These are phyloP conservation scores for Ceyx cyanopectus DNA, from an alignment of 2,113 vertebrate genomes.

Conservation along the genomic window DNA sequence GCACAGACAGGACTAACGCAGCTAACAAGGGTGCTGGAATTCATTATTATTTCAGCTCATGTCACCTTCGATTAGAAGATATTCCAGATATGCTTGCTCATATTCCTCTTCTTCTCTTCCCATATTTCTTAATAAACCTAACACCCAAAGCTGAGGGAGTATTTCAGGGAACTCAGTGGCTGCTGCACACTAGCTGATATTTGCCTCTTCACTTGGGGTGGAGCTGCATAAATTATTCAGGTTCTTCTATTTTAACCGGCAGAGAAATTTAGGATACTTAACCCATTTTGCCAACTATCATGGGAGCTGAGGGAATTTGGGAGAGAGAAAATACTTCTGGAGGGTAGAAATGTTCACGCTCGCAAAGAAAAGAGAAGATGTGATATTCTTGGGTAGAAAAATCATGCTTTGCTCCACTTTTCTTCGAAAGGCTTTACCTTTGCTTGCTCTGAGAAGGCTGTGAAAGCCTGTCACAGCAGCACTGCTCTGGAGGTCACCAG, in stretches of 20 bases:
- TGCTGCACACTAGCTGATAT: background rate
- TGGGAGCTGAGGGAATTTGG: background rate
- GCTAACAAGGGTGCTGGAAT: background rate
- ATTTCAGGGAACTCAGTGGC: background rate
- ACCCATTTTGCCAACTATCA: background rate
- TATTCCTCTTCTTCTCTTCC: background rate
- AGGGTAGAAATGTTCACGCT: background rate
- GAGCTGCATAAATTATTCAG: slow-evolving; percentile 7
- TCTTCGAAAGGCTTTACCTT: slow-evolving; percentile 2
- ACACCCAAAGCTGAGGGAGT: background rate
- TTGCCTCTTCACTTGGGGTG: background rate
- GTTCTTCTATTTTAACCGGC: slow-evolving; percentile 2
- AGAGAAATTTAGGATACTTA: background rate
- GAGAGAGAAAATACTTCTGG: background rate
- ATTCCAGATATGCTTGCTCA: background rate
- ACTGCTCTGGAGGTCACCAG: background rate
- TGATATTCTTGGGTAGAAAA: background rate
- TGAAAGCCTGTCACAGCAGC: background rate
- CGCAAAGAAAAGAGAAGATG: background rate
- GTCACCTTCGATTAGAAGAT: background rate
- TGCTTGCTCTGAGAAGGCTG: background rate
- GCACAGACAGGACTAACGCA: background rate
- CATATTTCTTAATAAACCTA: background rate
- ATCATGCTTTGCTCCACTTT: background rate
- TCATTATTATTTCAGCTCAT: slow-evolving; percentile 3